A percentile compares a stretch with the other conserved stretches of the same genome.
Evolutionary conservation across 2,113 vertebrate genomes (phyloP).

Genomic region (Misgurnus mizolepis): DNA sequence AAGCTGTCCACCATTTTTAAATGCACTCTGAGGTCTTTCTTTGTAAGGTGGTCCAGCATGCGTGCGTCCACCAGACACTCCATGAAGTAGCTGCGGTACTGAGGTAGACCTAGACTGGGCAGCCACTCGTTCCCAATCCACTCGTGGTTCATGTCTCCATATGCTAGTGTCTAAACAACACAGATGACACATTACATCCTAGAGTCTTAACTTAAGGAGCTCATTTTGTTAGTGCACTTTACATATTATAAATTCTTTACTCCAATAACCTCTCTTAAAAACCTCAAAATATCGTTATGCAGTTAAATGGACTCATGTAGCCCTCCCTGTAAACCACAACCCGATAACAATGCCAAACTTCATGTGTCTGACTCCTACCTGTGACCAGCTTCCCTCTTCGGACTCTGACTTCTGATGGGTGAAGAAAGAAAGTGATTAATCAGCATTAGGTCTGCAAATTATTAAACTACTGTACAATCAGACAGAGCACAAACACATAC

Average conservation of each 20-base stretch:
- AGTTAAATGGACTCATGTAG: background rate
- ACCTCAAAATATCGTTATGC: background rate
- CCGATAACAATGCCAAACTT: too few species aligned
- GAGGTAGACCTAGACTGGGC: constrained; percentile 96
- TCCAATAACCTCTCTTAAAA: too few species aligned
- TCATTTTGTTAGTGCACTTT: too few species aligned
- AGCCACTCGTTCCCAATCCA: constrained; percentile 99
- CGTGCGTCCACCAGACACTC: constrained; percentile 98
- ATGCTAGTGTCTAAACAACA: constrained; percentile 86
- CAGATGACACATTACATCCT: background rate
- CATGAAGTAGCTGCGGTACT: constrained; percentile 99
- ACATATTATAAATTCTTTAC: too few species aligned
- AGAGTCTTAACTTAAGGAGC: background rate
- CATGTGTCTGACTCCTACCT: constrained; percentile 75
- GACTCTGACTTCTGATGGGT: constrained; percentile 84
- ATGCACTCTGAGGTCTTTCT: constrained; percentile 97
- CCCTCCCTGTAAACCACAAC: too few species aligned
- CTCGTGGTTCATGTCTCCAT: constrained; percentile 99
- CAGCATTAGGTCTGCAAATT: background rate
- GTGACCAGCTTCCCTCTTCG: constrained; percentile 98
- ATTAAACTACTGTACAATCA: background rate
- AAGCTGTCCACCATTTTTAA: constrained; percentile 99
- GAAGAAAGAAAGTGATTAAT: background rate
- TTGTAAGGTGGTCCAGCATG: constrained; percentile 98
- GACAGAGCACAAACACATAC: background rate